Evolutionary conservation across 2,113 vertebrate genomes (phyloP), one percentile per base, ranked within the genome.

Genomic region (Hippocampus abdominalis): DNA sequence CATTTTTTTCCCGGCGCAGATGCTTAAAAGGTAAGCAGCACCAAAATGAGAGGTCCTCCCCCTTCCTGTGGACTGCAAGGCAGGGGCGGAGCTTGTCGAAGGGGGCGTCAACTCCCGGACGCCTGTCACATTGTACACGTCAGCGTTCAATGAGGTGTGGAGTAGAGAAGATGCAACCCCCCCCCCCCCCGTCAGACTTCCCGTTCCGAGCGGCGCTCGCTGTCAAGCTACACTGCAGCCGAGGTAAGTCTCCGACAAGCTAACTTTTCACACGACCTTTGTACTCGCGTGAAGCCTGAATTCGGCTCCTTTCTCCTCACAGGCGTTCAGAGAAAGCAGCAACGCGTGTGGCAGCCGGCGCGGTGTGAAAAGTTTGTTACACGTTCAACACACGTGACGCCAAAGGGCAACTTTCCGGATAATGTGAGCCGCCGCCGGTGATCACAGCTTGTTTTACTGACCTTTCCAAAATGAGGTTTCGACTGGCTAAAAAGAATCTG

Each of bases 111-210:
- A 49, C 46, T 49, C 5, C 6, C 18, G 46, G 70, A 78, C 67
- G n/a, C 77, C 88, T 86, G 86, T 69, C 87, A 80, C 40, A 3
- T 78, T 46, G 87, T 86, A 90, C 91, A 92, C 90, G 91, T 93
- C 91, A 92, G 91, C 91, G 88, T 76, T 82, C 85, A 70, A 77
- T 70, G 77, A 74, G 75, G 69, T 71, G 60, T 25, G n/a, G 9
- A 69, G 49, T 15, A 18, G 13, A 49, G 25, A 85, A 79, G 78
- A 62, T 39, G 18, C 39, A 40, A 64, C 75, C 20, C 10, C 12
- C 48, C 10, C 12, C 48, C 27, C 27, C 27, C 4, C 7, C n/a
- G 69, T 69, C 61, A 68, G 66, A 48, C 70, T 90, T 92, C 89
- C 90, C 89, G 88, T 82, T 89, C 2, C 20, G 72, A 77, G 64